A percentile compares a stretch with the other conserved stretches of the same genome.
phyloP scores from a whole-genome alignment of 2,797 vertebrate species.

The Carduelis carduelis region DNA sequence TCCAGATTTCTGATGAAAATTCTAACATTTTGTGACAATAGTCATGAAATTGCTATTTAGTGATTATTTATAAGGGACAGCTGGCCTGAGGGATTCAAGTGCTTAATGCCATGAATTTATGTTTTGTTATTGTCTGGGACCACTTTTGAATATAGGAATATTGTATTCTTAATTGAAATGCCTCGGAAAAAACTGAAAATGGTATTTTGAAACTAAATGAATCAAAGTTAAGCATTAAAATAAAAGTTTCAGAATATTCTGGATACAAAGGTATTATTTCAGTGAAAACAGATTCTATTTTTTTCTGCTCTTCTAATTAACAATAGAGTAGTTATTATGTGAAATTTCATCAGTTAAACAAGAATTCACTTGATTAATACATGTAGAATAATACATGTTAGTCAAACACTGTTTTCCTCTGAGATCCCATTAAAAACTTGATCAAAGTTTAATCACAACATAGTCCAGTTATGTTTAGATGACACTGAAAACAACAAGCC shows the following conservation, averaged over 20 bases:
- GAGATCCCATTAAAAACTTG: conserved; percentile 54
- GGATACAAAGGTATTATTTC: background rate
- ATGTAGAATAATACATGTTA: conserved; percentile 40
- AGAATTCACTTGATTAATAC: conserved; percentile 52
- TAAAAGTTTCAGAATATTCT: background rate
- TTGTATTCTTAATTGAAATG: background rate
- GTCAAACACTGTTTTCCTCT: conserved; percentile 50
- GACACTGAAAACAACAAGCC: conserved; percentile 11
- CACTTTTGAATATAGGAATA: background rate
- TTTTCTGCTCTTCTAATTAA: conserved; percentile 18
- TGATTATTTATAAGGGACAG: background rate
- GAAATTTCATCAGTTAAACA: background rate
- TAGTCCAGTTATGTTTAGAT: conserved; percentile 1
- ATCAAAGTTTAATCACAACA: conserved; percentile 51
- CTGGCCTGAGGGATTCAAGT: background rate
- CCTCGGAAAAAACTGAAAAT: background rate
- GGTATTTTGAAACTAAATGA: background rate
- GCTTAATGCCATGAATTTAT: background rate
- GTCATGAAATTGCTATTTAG: background rate
- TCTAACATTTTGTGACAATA: background rate
- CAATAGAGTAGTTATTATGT: background rate
- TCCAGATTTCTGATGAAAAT: background rate
- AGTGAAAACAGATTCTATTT: background rate
- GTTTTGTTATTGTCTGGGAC: background rate
- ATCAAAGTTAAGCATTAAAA: background rate